These are phyloP conservation scores for Brachionus rubens DNA, from an alignment of 1,140 invertebrate species.

Conservation along the genomic window DNA sequence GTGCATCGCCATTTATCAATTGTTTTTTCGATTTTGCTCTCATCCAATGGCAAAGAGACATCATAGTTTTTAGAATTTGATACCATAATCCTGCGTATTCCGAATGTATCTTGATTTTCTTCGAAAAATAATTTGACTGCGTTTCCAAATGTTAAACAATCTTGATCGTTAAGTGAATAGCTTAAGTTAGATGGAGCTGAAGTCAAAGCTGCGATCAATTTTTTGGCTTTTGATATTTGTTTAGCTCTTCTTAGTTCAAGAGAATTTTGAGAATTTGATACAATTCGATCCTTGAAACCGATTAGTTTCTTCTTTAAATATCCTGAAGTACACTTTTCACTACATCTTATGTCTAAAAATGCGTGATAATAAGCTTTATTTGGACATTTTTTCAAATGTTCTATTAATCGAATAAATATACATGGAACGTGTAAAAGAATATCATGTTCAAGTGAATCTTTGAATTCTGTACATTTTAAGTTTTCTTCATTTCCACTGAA, in stretches of 20 bases:
- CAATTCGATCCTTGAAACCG: slow-evolving; percentile 1
- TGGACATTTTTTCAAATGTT: slow-evolving; percentile 37
- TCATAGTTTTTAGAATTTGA: background rate
- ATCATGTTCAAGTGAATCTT: background rate
- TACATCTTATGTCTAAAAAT: slow-evolving; percentile 32
- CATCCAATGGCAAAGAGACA: background rate
- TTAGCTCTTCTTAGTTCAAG: slow-evolving; percentile 28
- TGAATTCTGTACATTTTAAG: slow-evolving; percentile 37
- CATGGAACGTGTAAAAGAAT: slow-evolving; percentile 35
- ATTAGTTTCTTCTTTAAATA: slow-evolving; percentile 32
- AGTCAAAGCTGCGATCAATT: background rate
- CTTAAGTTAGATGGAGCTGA: slow-evolving; percentile 8
- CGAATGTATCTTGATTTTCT: slow-evolving; percentile 17
- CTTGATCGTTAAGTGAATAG: background rate
- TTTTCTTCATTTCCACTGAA: slow-evolving; percentile 15
- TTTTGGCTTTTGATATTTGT: slow-evolving; percentile 7
- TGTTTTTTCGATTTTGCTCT: background rate
- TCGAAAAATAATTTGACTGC: slow-evolving; percentile 34
- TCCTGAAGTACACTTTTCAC: slow-evolving; percentile 43
- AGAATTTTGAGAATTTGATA: background rate
- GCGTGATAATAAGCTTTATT: background rate
- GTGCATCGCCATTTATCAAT: background rate
- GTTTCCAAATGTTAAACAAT: slow-evolving; percentile 6
- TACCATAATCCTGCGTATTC: background rate
- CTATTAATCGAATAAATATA: slow-evolving; percentile 25